Evolutionary conservation across 2,113 vertebrate genomes (phyloP).

Genomic region (Oncorhynchus masou): DNA sequence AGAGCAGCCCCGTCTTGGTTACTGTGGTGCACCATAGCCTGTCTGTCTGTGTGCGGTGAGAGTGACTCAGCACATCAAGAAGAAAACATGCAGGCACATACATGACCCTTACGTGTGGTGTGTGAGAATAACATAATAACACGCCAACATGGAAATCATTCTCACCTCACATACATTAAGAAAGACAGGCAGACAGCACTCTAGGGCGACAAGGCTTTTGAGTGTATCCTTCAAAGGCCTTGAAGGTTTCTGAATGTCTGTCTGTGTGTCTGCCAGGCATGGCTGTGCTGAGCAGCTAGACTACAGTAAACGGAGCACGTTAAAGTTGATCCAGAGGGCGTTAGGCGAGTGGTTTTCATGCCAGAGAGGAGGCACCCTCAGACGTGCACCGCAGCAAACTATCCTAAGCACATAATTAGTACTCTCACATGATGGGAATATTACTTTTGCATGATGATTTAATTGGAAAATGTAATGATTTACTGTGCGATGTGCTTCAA

Average conservation of each 20-base stretch:
- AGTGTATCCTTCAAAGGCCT: neutral
- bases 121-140: slow-evolving; percentile 30
- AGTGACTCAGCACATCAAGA: slow-evolving; percentile 57
- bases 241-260: neutral
- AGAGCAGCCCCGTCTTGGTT: slow-evolving; percentile 39
- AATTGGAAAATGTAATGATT: slow-evolving; percentile 61
- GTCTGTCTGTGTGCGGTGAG: slow-evolving; percentile 24
- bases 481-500: slow-evolving; percentile 37
- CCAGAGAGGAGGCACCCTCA: slow-evolving; percentile 16
- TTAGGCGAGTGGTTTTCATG: slow-evolving; percentile 39
- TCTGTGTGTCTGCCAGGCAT: neutral
- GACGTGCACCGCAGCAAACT: slow-evolving; percentile 17
- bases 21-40: slow-evolving; percentile 43
- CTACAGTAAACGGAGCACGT: neutral
- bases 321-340: neutral
- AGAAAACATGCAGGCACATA: slow-evolving; percentile 38
- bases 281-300: neutral
- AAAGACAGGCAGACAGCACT: neutral
- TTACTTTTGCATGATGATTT: slow-evolving; percentile 35
- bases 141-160: neutral
- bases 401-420: slow-evolving; percentile 54
- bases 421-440: slow-evolving; percentile 33
- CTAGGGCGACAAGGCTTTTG: neutral
- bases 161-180: neutral
- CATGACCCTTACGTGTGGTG: slow-evolving; percentile 40